Evolutionary conservation across 2,888 invertebrate genomes (phyloP).

Genomic region (Andrena bucephala): DNA sequence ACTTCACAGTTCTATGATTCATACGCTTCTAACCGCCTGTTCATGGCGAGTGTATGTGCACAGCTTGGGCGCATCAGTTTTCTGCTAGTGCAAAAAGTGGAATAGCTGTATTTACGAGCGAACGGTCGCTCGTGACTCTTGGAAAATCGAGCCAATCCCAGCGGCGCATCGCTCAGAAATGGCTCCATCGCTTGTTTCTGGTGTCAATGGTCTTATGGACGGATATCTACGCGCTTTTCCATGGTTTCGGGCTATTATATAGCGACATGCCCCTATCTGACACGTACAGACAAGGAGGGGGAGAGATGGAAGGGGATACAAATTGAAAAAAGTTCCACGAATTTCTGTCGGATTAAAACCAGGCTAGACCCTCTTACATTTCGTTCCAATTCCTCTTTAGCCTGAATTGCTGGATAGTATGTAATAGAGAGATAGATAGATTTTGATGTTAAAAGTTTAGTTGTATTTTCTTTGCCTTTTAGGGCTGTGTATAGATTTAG

Average conservation of each 20-base stretch:
- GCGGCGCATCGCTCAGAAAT: conserved; percentile 45
- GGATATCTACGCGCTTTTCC: conserved; percentile 49
- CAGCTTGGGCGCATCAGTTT: conserved; percentile 49
- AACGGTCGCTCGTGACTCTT: conserved; percentile 66
- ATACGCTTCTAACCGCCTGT: conserved; percentile 52
- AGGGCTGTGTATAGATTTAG: too few species aligned
- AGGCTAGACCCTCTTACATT: neutral
- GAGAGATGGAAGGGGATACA: neutral
- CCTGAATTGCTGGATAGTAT: too few species aligned
- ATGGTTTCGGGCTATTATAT: conserved; percentile 54
- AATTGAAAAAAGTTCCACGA: conserved; percentile 2
- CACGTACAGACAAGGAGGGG: neutral
- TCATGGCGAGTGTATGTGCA: conserved; percentile 8
- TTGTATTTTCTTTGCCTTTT: too few species aligned
- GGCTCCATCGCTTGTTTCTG: conserved; percentile 44
- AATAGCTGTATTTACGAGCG: conserved; percentile 69
- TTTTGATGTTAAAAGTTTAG: too few species aligned
- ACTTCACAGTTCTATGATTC: conserved; percentile 80
- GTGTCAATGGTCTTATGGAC: conserved; percentile 55
- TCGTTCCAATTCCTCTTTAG: too few species aligned
- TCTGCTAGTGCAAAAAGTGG: conserved; percentile 48
- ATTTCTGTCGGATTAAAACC: neutral
- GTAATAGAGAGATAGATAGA: too few species aligned
- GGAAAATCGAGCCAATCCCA: conserved; percentile 71
- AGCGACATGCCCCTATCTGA: conserved; percentile 29